A percentile compares a stretch with the other conserved stretches of the same genome.
These are phyloP conservation scores for Sinocyclocheilus grahami DNA, from an alignment of 2,113 vertebrate genomes.

Conservation along the genomic window DNA sequence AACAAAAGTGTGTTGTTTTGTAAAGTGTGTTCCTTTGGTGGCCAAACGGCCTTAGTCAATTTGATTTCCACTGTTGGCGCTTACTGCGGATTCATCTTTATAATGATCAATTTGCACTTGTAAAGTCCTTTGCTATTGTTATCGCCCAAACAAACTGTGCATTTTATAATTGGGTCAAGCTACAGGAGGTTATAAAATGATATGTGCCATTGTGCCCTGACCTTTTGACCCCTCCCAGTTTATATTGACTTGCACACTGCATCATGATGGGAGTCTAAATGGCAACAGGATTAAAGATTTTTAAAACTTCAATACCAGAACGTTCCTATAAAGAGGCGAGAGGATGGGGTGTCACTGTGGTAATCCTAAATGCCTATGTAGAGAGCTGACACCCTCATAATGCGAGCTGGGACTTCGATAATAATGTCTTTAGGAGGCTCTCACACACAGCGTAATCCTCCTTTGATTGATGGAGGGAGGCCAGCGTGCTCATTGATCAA, in stretches of 20 bases:
- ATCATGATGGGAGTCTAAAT: constrained; percentile 33
- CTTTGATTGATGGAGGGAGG: constrained; percentile 35
- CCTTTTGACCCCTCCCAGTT: constrained; percentile 4
- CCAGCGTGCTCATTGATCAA: constrained; percentile 34
- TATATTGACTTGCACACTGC: not conserved
- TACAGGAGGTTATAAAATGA: not conserved
- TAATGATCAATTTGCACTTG: not conserved
- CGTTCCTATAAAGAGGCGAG: not conserved
- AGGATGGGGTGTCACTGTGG: constrained; percentile 3
- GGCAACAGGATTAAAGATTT: constrained; percentile 37
- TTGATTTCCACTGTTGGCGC: not conserved
- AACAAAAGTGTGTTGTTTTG: not conserved
- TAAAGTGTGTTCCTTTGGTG: not conserved
- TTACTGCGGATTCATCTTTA: not conserved
- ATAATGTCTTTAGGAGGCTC: constrained; percentile 35
- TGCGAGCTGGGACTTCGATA: constrained; percentile 6
- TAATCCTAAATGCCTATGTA: constrained; percentile 35
- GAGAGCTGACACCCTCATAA: constrained; percentile 28
- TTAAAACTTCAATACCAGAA: constrained; percentile 22
- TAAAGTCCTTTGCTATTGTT: not conserved
- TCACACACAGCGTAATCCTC: constrained; percentile 27
- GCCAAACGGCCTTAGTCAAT: too few relatives aligned
- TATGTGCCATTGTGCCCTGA: not conserved
- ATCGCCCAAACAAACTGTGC: not conserved
- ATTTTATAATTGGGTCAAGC: constrained; percentile 4